phyloP scores from a whole-genome alignment of 2,113 vertebrate genomes.

The Hymenochirus boettgeri region DNA sequence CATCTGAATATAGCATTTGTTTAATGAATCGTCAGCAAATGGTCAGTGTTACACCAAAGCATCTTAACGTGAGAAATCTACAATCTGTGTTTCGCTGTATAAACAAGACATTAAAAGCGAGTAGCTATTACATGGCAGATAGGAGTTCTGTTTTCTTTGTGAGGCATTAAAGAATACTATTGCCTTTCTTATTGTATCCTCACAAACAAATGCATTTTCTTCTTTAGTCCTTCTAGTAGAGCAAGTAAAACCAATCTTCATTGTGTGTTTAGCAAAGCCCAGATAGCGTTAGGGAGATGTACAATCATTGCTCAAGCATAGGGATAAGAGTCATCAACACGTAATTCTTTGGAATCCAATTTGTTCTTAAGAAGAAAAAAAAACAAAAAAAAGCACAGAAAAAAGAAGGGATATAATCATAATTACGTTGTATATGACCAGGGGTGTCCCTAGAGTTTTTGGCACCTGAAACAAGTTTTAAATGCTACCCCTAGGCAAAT shows the following conservation, averaged over 20 bases:
- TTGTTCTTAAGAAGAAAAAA: too few species aligned
- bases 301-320: too few species aligned
- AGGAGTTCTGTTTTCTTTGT: background rate
- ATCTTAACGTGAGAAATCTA: background rate
- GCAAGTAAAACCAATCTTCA: background rate
- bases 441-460: too few species aligned
- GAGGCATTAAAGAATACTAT: background rate
- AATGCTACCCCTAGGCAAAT: too few species aligned
- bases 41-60: background rate
- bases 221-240: background rate
- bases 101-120: background rate
- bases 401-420: too few species aligned
- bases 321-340: too few species aligned
- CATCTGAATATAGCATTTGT: background rate
- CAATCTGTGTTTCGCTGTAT: background rate
- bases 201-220: background rate
- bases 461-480: too few species aligned
- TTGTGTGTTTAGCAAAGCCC: background rate
- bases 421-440: too few species aligned
- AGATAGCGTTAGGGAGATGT: background rate
- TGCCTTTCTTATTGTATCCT: background rate
- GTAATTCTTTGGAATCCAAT: too few species aligned
- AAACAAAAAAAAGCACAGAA: too few species aligned
- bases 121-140: background rate
- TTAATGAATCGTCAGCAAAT: background rate